These are phyloP conservation scores for Pipistrellus pipistrellus DNA, from an alignment of 2,797 vertebrate genomes.

Conservation along the genomic window DNA sequence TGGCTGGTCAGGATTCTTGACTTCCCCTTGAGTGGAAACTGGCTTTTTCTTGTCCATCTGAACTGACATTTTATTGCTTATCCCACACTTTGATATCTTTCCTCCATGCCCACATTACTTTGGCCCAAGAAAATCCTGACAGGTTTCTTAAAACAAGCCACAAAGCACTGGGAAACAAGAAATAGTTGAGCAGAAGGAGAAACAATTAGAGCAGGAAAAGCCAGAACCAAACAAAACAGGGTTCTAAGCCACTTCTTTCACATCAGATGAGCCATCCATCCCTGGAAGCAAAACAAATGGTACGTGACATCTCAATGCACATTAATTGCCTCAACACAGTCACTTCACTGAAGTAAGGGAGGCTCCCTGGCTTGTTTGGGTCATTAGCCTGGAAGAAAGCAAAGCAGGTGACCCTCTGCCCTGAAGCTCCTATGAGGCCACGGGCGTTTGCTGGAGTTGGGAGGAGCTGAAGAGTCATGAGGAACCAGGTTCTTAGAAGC, in stretches of 20 bases:
- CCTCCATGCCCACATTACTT: not conserved
- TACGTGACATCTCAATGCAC: not conserved
- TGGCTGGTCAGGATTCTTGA: not conserved
- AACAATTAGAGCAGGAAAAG: not conserved
- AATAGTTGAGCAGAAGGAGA: not conserved
- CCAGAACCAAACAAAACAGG: not conserved
- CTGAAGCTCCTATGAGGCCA: not conserved
- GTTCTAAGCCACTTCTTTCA: conserved; percentile 15
- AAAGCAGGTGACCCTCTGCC: not conserved
- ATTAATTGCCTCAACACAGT: not conserved
- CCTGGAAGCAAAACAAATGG: not conserved
- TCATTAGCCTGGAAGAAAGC: not conserved
- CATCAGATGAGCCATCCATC: not conserved
- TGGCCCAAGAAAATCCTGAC: not conserved
- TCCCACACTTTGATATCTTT: not conserved
- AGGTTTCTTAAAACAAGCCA: not conserved
- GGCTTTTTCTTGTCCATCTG: conserved; percentile 17
- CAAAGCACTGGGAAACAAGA: conserved; percentile 2
- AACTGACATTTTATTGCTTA: not conserved
- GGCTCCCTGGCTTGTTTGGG: not conserved
- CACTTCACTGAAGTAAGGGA: not conserved
- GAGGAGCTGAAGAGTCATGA: not conserved
- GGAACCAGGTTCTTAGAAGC: not conserved
- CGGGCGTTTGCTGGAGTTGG: not conserved
- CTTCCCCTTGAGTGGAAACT: not conserved